phyloP scores from a whole-genome alignment of 2,797 vertebrate species.

The Pantherophis alleghaniensis region DNA sequence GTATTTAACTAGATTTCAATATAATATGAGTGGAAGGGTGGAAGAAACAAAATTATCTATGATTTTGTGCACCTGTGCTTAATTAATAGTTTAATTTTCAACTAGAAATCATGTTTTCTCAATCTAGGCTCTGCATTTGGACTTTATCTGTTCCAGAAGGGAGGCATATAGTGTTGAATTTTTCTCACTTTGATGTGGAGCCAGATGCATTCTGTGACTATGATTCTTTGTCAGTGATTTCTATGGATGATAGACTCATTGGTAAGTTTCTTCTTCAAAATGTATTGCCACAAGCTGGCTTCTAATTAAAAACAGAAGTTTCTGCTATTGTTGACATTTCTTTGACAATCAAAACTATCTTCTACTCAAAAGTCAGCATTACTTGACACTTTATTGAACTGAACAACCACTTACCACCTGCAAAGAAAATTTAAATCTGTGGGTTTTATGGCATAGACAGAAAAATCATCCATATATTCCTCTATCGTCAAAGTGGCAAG shows the following conservation, averaged over 20 bases:
- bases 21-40: background rate
- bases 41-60: background rate
- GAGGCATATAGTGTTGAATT: slow-evolving; percentile 70
- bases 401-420: background rate
- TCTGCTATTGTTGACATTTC: background rate
- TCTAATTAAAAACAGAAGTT: background rate
- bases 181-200: slow-evolving; percentile 78
- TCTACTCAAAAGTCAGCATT: background rate
- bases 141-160: slow-evolving; percentile 68
- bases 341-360: background rate
- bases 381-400: background rate
- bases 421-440: background rate
- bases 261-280: slow-evolving; percentile 70
- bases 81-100: background rate
- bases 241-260: slow-evolving; percentile 62
- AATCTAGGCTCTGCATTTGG: slow-evolving; percentile 79
- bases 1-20: background rate
- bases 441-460: background rate
- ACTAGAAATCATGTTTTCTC: slow-evolving; percentile 16
- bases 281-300: background rate
- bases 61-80: background rate
- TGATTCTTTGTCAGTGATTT: slow-evolving; percentile 68
- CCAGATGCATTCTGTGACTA: slow-evolving; percentile 69
- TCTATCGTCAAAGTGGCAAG: background rate
- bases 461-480: background rate